Evolutionary conservation across 2,888 invertebrate species (phyloP).

Genomic region (Antheraea yamamai): DNA sequence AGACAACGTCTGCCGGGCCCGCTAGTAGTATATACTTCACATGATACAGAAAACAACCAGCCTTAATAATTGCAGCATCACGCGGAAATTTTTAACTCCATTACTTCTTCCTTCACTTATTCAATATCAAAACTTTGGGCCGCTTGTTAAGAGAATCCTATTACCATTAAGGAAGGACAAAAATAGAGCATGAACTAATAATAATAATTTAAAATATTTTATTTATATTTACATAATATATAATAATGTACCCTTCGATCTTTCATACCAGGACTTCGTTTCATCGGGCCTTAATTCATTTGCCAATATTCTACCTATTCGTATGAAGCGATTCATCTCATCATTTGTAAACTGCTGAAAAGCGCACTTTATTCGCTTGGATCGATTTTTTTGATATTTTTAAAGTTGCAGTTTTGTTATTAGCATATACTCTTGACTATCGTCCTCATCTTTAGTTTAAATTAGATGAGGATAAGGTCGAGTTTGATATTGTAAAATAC

Average conservation of each 20-base stretch:
- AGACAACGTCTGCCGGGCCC: too few relatives aligned
- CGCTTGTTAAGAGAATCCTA: too few relatives aligned
- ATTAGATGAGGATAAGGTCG: not conserved
- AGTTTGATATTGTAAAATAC: not conserved
- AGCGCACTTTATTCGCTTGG: not conserved
- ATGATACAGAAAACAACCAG: too few relatives aligned
- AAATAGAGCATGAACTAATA: too few relatives aligned
- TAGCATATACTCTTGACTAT: not conserved
- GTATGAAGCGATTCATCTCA: not conserved
- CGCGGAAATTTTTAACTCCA: too few relatives aligned
- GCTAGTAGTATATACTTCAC: too few relatives aligned
- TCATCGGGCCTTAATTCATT: not conserved
- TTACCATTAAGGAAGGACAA: too few relatives aligned
- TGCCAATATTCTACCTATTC: not conserved
- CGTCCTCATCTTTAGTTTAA: not conserved
- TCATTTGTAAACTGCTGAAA: not conserved
- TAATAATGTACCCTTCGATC: not conserved
- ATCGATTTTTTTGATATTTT: not conserved
- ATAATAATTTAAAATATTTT: not conserved
- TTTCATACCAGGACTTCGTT: not conserved
- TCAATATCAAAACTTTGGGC: too few relatives aligned
- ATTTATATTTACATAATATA: too few relatives aligned
- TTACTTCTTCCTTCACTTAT: too few relatives aligned
- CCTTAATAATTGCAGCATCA: too few relatives aligned
- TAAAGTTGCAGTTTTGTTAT: not conserved